Base-by-base conservation (phyloP, 2,888 invertebrate genomes). In the Papilio demoleus region DNA sequence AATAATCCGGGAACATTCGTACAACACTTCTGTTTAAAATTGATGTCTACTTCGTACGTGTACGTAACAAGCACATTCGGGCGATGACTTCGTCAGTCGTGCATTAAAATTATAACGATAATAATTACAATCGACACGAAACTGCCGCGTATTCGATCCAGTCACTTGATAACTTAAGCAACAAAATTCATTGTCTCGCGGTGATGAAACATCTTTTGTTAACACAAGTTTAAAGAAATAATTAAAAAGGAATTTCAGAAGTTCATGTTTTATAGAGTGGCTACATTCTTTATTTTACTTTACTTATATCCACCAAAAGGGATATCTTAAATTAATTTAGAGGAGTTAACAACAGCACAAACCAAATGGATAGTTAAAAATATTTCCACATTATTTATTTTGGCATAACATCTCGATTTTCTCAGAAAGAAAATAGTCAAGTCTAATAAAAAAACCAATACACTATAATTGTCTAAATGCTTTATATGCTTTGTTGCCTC, bases 61-160 rank as follows among this genome's bases (percentile, higher is more conserved):
- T 50, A 65, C n/a, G 12, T 67, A 59, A 17, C 6, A 22, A 50
- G 22, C 19, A 47, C 9, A 27, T 60, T 36, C 38, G 60, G 61
- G 38, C 47, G 58, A 65, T 27, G 38, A 56, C 45, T 42, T 38
- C 34, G 45, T 45, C 59, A 59, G 22, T 59, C 64, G 68, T 27
- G 38, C 68, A 58, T 60, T 64, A 64, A 64, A 68, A 68, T 68
- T 64, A 68, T 50, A 64, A 36, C 68, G 38, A 64, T 68, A 50
- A 68, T 65, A 68, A 68, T 60, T 68, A 64, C 68, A 47, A 50
- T 64, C 64, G 64, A 65, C 68, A 68, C 68, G 68, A 60, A 65
- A 64, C 67, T 62, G 34, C n/a, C 40, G 1, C 40, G 11, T 56
- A 63, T 61, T 17, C 22, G 61, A 53, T 56, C 3, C 19, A 34